Base-by-base conservation (phyloP, 2,888 invertebrate genomes). In the Nomada goodeniana region DNA sequence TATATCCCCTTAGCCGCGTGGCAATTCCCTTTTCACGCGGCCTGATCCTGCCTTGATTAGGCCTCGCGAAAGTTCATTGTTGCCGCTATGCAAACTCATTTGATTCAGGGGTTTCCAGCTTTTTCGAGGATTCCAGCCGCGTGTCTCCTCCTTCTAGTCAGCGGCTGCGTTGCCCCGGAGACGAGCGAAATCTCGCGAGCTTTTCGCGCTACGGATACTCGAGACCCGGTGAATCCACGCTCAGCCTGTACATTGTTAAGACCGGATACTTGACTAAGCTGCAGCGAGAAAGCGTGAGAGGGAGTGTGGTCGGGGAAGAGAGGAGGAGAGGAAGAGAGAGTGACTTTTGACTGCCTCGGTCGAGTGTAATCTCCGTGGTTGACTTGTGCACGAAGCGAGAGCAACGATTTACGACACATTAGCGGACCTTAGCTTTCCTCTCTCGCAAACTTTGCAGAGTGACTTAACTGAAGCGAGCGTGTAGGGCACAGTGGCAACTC, bases 401-500 rank as follows among this genome's bases (percentile, higher is more conserved):
- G 83, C 44, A 70, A 83, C 85, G 86, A 84, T 88, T 88, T 86
- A 82, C 86, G 80, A 81, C 81, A 84, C 84, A 86, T 86, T 84
- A 86, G 86, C 84, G 85, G 82, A 75, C 74, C 85, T 73, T 71
- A 71, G 68, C 64, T 70, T 68, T 80, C 63, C 63, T 71, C 78
- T 69, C 78, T 69, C 42, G 81, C 64, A 77, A 88, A 86, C 87
- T 88, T 86, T 57, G 55, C 75, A 52, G 75, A 82, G 82, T 83
- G 82, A 85, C 86, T 87, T 83, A 85, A 78, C 86, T 70, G 77
- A 61, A 64, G 64, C 78, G 74, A 80, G 70, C 79, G 69, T 82
- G 72, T 55, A 47, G 20, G 55, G 57, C 63, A 73, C 79, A 57
- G 42, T 72, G 36, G 65, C 26, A 76, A 67, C 65, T 73, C 76